Conservation (phyloP, 2,113 vertebrate species). For the Oryctolagus cuniculus region mOryCun1.1 NC_091436.1:15934001-15934500, state of each 20-base stretch:
- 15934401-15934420: background rate
- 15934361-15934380: background rate
- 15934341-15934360: conserved; percentile 15
- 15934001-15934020: conserved; percentile 19
- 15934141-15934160: background rate
- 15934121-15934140: background rate
- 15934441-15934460: background rate
- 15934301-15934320: conserved; percentile 17
- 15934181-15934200: background rate
- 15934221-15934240: background rate
- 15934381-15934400: conserved; percentile 24
- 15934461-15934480: conserved; percentile 5
- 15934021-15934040: background rate
- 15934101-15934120: background rate
- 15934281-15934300: background rate
- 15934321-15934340: background rate
- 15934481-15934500: background rate
- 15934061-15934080: background rate
- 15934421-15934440: background rate
- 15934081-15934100: background rate
- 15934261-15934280: background rate
- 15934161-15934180: background rate
- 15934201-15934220: background rate
- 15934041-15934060: background rate
- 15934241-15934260: background rate